Evolutionary conservation across 1,140 invertebrate species (phyloP), one percentile per base, ranked within the genome.

Genomic region (Lepidurus packardi): DNA sequence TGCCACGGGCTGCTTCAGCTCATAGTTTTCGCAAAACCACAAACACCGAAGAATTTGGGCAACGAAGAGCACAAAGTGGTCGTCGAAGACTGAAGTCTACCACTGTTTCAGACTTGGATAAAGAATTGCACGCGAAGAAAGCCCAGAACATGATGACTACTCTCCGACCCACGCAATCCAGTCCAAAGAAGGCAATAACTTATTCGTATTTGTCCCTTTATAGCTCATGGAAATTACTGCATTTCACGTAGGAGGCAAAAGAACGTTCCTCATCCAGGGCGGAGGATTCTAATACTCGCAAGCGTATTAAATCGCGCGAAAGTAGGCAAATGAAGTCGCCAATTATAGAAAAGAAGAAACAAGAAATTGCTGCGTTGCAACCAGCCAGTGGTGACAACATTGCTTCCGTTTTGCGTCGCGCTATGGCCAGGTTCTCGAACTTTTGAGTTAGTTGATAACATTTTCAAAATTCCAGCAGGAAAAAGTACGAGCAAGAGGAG

Each of bases 321-420:
- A 5, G 43, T 13, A 77, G 42, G 16, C 43, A 77, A 77, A n/a
- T 43, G 10, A 25, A 42, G 13, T 25, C 11, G 5, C 75, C 75
- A 0, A 75, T 0, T 5, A 44, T 10, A 13, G 75, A 43, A 16
- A 42, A 41, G 34, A 75, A 16, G 21, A 77, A 43, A 47, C 24
- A 21, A 42, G 47, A 42, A 11, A 43, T 34, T 43, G 73, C 78
- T 21, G 43, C 44, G 9, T 45, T 78, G 41, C 78, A 78, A 24
- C 78, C 78, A 1, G 78, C 78, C 4, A 78, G 78, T 78, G 78
- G 78, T 0, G 78, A 78, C n/a, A 78, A 78, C 42, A 78, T 75
- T 43, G 78, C 78, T 47, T 78, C 78, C 2, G 78, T 78, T 43
- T 74, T 78, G 13, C 73, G 78, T 24, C 73, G 73, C 47, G 75